Evolutionary conservation across 64 coral and sea anemone genomes (phyloP).

Genomic region (Pocillopora verrucosa): DNA sequence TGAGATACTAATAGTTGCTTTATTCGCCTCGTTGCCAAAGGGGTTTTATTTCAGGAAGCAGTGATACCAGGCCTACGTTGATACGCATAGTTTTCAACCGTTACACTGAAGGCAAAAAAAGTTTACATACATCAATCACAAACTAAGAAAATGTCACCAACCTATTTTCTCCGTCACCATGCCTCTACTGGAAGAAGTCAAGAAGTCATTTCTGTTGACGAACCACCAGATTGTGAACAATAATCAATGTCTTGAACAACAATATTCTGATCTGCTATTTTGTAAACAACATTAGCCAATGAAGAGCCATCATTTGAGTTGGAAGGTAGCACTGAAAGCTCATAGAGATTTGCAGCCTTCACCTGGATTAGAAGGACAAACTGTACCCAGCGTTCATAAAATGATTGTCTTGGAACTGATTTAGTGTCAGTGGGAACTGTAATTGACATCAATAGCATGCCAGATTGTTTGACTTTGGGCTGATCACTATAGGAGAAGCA

Average conservation of each 20-base stretch:
- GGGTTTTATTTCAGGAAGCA: too few relatives aligned
- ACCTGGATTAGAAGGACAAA: slow-evolving; percentile 46
- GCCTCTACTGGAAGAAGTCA: too few relatives aligned
- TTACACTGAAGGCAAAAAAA: too few relatives aligned
- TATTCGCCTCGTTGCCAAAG: too few relatives aligned
- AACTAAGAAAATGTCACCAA: not conserved
- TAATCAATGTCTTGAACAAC: slow-evolving; percentile 23
- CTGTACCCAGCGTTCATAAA: slow-evolving; percentile 72
- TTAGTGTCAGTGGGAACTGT: slow-evolving; percentile 27
- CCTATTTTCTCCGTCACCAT: not conserved
- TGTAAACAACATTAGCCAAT: slow-evolving; percentile 50
- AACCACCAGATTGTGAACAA: slow-evolving; percentile 1
- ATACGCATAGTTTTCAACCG: too few relatives aligned
- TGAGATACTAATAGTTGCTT: too few relatives aligned
- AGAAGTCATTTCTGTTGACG: not conserved
- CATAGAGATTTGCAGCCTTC: slow-evolving; percentile 14
- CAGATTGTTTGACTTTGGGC: not conserved
- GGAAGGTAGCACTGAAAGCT: slow-evolving; percentile 41
- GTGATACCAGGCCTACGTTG: too few relatives aligned
- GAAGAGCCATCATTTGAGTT: slow-evolving; percentile 24
- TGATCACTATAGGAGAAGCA: slow-evolving; percentile 34
- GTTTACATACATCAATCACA: too few relatives aligned
- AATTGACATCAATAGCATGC: slow-evolving; percentile 49
- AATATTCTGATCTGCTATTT: slow-evolving; percentile 13
- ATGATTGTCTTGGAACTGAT: slow-evolving; percentile 41